Evolutionary conservation across 2,888 invertebrate genomes (phyloP).

Genomic region (Chouioia cunea): DNA sequence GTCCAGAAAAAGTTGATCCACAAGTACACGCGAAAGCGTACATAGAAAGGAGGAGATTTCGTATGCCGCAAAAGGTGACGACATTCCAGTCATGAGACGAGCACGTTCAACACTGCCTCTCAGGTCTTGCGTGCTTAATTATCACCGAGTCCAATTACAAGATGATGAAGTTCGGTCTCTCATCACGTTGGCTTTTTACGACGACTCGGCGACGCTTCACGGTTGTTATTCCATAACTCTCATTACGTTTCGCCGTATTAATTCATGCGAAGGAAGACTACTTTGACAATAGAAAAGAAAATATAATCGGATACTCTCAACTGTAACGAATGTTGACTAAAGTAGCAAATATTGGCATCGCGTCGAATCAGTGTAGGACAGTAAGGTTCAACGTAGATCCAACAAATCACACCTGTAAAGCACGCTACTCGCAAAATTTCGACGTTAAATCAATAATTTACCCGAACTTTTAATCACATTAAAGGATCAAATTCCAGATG

Average conservation of each 20-base stretch:
- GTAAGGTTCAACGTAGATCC: too few species aligned
- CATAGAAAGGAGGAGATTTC: neutral
- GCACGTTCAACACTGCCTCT: conserved; percentile 23
- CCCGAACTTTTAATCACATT: neutral
- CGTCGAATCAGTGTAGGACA: too few species aligned
- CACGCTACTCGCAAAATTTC: too few species aligned
- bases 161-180: conserved; percentile 30
- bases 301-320: too few species aligned
- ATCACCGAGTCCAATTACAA: conserved; percentile 41
- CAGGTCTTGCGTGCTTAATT: conserved; percentile 34
- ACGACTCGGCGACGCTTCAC: conserved; percentile 11
- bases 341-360: too few species aligned
- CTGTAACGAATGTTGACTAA: too few species aligned
- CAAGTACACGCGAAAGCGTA: conserved; percentile 7
- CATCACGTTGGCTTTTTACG: neutral
- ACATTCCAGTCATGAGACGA: conserved; percentile 42
- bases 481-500: neutral
- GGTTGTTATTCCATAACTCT: neutral
- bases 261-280: too few species aligned
- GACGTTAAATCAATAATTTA: too few species aligned
- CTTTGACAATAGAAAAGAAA: too few species aligned
- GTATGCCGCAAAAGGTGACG: neutral
- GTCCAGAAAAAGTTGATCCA: neutral
- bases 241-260: too few species aligned
- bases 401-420: too few species aligned